A percentile compares a stretch with the other conserved stretches of the same genome.
phyloP scores from a whole-genome alignment of 2,888 invertebrate species.

The Oasisia sp. region DNA sequence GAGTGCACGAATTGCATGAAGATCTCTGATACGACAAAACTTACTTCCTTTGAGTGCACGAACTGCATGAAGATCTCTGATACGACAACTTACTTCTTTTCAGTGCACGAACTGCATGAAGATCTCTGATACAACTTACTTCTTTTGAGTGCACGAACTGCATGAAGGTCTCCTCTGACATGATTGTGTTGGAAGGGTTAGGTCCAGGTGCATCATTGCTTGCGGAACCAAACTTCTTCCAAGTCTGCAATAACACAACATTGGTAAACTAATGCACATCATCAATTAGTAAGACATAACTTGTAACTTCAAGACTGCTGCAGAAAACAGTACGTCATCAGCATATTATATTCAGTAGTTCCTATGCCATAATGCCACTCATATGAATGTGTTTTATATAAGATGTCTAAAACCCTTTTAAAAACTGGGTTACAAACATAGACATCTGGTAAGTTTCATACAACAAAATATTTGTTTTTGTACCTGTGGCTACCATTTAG shows the following conservation, averaged over 20 bases:
- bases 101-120: conserved; percentile 60
- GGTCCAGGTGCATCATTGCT: conserved; percentile 94
- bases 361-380: no score
- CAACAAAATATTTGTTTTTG: no score
- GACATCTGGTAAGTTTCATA: no score
- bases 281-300: neutral
- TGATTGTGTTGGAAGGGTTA: conserved; percentile 96
- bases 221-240: conserved; percentile 95
- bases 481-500: no score
- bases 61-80: no score
- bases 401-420: no score
- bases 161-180: conserved; percentile 90
- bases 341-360: neutral
- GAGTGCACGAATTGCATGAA: no score
- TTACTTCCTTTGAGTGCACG: no score
- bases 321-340: neutral
- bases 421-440: no score
- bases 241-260: conserved; percentile 70
- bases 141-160: conserved; percentile 70
- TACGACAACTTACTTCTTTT: conserved; percentile 57
- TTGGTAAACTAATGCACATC: neutral
- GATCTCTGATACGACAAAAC: no score
- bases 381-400: no score
- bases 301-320: neutral
- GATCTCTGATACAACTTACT: conserved; percentile 69